A percentile compares a stretch with the other conserved stretches of the same genome.
phyloP scores from a whole-genome alignment of 2,797 vertebrate genomes.

The Crenichthys baileyi region DNA sequence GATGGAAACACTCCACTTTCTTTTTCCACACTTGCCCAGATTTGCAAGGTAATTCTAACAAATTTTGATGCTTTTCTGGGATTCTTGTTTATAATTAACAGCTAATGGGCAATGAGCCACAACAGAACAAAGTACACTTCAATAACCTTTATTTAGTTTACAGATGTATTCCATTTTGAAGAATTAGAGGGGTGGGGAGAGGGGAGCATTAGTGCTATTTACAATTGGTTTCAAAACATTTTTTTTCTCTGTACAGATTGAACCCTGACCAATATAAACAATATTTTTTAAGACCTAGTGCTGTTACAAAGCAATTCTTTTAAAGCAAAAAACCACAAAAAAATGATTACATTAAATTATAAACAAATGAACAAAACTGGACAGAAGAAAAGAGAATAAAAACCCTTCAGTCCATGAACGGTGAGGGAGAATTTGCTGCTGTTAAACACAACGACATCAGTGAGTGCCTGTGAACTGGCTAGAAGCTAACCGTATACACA shows the following conservation, averaged over 20 bases:
- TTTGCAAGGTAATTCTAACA: neutral
- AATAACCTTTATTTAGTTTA: constrained; percentile 97
- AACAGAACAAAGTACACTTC: constrained; percentile 79
- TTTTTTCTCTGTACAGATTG: constrained; percentile 96
- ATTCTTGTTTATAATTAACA: neutral
- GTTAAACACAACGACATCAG: constrained; percentile 86
- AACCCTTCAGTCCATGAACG: constrained; percentile 75
- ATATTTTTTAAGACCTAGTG: constrained; percentile 89
- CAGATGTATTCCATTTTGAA: constrained; percentile 93
- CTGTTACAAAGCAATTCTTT: constrained; percentile 90
- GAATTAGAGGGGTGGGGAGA: constrained; percentile 81
- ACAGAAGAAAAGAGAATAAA: constrained; percentile 66
- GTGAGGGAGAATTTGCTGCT: constrained; percentile 79
- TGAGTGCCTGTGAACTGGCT: constrained; percentile 89
- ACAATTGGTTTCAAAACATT: constrained; percentile 92
- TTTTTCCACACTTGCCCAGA: neutral
- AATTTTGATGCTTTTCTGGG: neutral
- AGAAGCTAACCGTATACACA: constrained; percentile 89
- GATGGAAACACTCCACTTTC: neutral
- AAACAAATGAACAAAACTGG: constrained; percentile 77
- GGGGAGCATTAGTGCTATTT: constrained; percentile 96
- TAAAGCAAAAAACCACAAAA: constrained; percentile 79
- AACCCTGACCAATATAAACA: constrained; percentile 98
- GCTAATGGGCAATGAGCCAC: constrained; percentile 18
- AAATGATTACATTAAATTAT: constrained; percentile 87